Evolutionary conservation across 2,888 invertebrate genomes (phyloP), one percentile per base, ranked within the genome.

Genomic region (Dasysyrphus tricinctus): DNA sequence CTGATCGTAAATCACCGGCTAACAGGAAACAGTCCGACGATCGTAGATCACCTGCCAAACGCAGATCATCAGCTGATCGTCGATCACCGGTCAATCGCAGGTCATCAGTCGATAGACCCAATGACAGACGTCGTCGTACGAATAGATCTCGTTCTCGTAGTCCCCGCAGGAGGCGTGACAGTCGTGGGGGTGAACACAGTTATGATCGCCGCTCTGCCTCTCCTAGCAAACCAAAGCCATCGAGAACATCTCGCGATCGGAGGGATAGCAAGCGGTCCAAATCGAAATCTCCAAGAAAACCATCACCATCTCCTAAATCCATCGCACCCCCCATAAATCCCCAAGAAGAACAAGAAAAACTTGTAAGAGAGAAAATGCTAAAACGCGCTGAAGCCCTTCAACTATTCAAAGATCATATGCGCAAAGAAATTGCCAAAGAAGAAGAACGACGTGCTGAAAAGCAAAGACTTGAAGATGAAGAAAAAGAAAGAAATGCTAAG

Each of bases 341-440:
- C 0, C 86, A 87, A 14, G 88, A 89, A 16, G 90, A 91, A 9
- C 90, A 90, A 67, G 91, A 92, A n/a, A 91, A 90, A n/a, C 80
- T 90, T 7, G 91, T 91, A 7, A 90, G 91, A 32, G 92, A 93
- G 80, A 93, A 93, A 88, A 92, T 91, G 91, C 90, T 92, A 34
- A 93, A 93, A 87, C 91, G 93, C 0, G 93, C 93, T 0, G 94
- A 94, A 89, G 93, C 94, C 34, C 90, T 94, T 19, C 89, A 94
- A 85, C 90, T 94, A 87, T 90, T 94, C 56, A 94, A 94, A 88
- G 94, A 94, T 88, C 94, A 95, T 88, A 94, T 95, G 93, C 94
- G 94, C 80, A 91, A 94, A 86, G 94, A 94, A 88, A 93, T 94
- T 51, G 93, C 94, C 67, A 94, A 94, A 88, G 93, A 94, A 88